Evolutionary conservation across 2,797 vertebrate genomes (phyloP), one percentile per base, ranked within the genome.

Genomic region (Pipistrellus pipistrellus): DNA sequence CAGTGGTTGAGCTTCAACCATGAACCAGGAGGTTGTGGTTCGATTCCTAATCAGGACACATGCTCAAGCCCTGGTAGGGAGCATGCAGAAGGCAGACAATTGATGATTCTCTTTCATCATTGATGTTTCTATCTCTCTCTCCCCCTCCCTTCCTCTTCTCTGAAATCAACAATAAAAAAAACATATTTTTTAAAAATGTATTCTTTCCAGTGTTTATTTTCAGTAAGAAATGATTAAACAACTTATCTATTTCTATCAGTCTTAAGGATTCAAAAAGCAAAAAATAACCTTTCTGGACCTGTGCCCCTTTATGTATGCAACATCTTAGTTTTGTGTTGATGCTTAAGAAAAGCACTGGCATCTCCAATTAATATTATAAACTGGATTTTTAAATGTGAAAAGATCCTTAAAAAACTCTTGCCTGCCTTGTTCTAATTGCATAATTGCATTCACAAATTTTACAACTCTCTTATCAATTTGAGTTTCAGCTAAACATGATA

Each of bases 221-320:
- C 83, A 81, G 8, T 66, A 77, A 94, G n/a, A 93, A 69, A 14
- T 21, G 17, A 41, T 41, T 62, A 62, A 94, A 84, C 17, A 76
- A 69, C n/a, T 38, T 25, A 68, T 41, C 68, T 20, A 83, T 38
- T 91, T 88, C 41, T 90, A 78, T 21, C 71, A 75, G 20, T 88
- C 44, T 62, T 72, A 66, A 62, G 20, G n/a, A 77, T 73, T 97
- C 12, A 62, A 85, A 89, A 93, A 83, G 44, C n/a, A 85, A 87
- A 96, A 96, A 64, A 84, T 48, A 57, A 27, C 6, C 48, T 85
- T 96, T 95, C n/a, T 59, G 48, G 41, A 96, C 75, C 27, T 77
- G 32, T 55, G 82, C 23, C 71, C 92, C 73, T 94, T 91, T 84
- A 59, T 25, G 81, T 73, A 90, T 48, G 8, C 6, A 71, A 59